Conservation (phyloP, 1,140 invertebrate genomes). For the Drosophila littoralis region DNA sequence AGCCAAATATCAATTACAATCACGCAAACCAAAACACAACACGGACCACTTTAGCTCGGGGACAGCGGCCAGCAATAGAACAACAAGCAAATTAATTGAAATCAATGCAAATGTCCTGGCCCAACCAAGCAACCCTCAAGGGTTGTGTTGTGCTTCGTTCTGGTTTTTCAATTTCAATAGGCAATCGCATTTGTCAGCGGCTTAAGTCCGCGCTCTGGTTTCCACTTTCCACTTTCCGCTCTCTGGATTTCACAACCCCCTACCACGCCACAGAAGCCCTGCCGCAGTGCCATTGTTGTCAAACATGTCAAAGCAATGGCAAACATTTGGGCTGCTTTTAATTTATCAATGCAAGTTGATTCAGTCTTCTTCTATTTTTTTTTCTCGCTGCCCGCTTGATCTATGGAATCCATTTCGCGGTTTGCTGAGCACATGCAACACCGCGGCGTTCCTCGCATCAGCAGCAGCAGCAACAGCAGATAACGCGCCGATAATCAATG, state of each 20-base stretch:
- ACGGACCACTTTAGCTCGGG: slow-evolving; percentile 35
- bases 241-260: background rate
- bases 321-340: slow-evolving; percentile 81
- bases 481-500: slow-evolving; percentile 61
- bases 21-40: slow-evolving; percentile 62
- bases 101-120: slow-evolving; percentile 74
- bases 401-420: slow-evolving; percentile 80
- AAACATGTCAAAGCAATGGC: slow-evolving; percentile 83
- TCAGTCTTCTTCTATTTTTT: slow-evolving; percentile 55
- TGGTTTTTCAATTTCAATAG: slow-evolving; percentile 68
- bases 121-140: slow-evolving; percentile 57
- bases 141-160: slow-evolving; percentile 56
- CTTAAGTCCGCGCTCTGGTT: slow-evolving; percentile 58
- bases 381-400: slow-evolving; percentile 51
- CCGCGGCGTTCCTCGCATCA: background rate
- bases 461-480: slow-evolving; percentile 28
- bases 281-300: slow-evolving; percentile 67
- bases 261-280: background rate
- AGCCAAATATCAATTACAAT: slow-evolving; percentile 81
- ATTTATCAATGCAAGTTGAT: slow-evolving; percentile 75
- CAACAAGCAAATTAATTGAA: slow-evolving; percentile 82
- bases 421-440: slow-evolving; percentile 69
- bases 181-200: slow-evolving; percentile 79
- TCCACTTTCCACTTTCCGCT: background rate
- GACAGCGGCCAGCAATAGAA: slow-evolving; percentile 33